Evolutionary conservation across 2,113 vertebrate species (phyloP), one percentile per base, ranked within the genome.

Genomic region (Phoenicopterus ruber): DNA sequence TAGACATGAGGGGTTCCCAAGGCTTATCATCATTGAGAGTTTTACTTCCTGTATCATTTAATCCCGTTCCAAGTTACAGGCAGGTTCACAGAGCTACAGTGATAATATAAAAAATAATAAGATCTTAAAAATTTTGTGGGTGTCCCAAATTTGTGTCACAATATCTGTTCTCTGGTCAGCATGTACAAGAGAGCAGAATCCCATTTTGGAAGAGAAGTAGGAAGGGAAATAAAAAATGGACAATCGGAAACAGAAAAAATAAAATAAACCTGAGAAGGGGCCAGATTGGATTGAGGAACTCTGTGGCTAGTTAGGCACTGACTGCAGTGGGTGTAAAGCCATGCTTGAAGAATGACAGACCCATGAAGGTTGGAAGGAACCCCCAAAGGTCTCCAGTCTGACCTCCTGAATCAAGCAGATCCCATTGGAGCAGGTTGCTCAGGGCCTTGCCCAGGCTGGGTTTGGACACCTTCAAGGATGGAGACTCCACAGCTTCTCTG

Each of bases 281-380:
- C 32, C 40, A 77, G 7, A n/a, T 22, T 31, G 9, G 11, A 13
- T 5, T 82, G 16, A 86, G 32, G 29, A 82, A 55, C 9, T 72
- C 59, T 17, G 21, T 88, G 36, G 26, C 54, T 55, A 21, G 7
- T 69, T 80, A 59, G n/a, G 14, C 44, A 24, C 7, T 89, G n/a
- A 25, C 14, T 89, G 91, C 66, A 32, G 9, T 58, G 52, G 7
- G 8, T 47, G 8, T 82, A 40, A 76, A 17, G 10, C 57, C 12
- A 0, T 69, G 25, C 13, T 36, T 80, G 44, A 83, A 82, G 28
- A 93, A 69, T 55, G 34, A 58, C 12, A 70, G 55, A 55, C 19
- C 1, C 0, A 2, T 9, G 74, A 34, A 62, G 12, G 13, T 18
- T 79, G 34, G 28, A 85, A 54, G 24, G 34, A 7, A 52, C 9